Evolutionary conservation across 2,888 invertebrate species (phyloP), one percentile per base, ranked within the genome.

Genomic region (Gryllus longicercus): DNA sequence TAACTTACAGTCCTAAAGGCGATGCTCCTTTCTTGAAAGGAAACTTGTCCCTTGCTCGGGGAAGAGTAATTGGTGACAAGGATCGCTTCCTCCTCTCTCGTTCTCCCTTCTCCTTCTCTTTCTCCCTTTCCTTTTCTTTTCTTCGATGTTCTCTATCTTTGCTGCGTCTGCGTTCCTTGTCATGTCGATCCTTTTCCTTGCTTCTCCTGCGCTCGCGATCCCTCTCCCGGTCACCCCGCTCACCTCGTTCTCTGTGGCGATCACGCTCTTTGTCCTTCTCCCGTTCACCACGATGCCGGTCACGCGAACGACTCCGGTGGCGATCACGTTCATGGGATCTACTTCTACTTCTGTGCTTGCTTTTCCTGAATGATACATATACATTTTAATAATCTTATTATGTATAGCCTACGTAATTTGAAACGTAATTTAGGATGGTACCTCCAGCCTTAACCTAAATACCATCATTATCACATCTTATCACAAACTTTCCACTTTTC

Each of bases 311-410:
- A 38, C 85, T 84, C 2, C 85, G 85, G 75, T 85, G 84, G 80
- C 83, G 82, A 23, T 86, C 89, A 82, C 88, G 88, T 80, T 92
- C 92, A 83, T 88, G 89, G 80, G 90, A 90, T 79, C 90, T 89
- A 79, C 88, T 86, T 18, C 85, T 82, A 82, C 85, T 83, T n/a
- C 87, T 86, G 84, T 88, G 87, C 49, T 76, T 80, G 85, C 86
- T 87, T 84, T 88, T 88, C 82, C 88, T 88, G 85, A 81, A 86
- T 38, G 38, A 38, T 38, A 38, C 38, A 38, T 8, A 38, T 38
- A 38, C 38, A 38, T 38, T 38, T 38, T 38, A 38, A 38, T 38
- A 38, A 38, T 8, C 38, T 38, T 38, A 38, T 38, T 38, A 38
- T 4, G 38, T 38, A 38, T 38, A 38, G 8, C 1, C 38, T 38